Evolutionary conservation across 2,113 vertebrate genomes (phyloP).

Genomic region (Synchiropus splendidus): DNA sequence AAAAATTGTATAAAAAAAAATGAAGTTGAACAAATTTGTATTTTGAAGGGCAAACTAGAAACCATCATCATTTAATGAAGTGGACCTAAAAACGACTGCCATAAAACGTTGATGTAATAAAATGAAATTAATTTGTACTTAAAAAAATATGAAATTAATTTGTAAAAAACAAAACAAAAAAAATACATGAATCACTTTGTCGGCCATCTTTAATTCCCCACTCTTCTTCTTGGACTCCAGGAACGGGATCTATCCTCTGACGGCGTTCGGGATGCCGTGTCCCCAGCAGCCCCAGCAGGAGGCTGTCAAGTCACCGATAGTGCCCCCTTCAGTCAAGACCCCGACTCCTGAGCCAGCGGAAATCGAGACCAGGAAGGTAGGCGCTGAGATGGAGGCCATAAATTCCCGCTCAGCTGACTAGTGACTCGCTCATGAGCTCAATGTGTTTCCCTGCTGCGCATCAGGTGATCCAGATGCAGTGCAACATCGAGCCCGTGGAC

Average conservation of each 20-base stretch:
- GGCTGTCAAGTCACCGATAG: constrained; percentile 86
- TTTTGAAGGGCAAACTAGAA: too few relatives aligned
- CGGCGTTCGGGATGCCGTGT: constrained; percentile 85
- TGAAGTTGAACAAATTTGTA: too few relatives aligned
- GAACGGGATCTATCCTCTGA: constrained; percentile 95
- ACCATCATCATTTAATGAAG: too few relatives aligned
- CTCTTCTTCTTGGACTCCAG: constrained; percentile 40
- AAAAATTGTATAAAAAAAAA: background rate
- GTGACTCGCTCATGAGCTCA: background rate
- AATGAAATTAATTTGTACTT: too few relatives aligned
- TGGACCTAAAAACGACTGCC: too few relatives aligned
- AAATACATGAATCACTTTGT: background rate
- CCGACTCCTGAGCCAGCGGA: constrained; percentile 94
- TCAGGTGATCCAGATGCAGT: constrained; percentile 97
- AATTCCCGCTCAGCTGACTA: background rate
- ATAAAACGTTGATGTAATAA: too few relatives aligned
- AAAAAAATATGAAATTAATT: too few relatives aligned
- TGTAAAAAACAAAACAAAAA: background rate
- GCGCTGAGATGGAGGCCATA: constrained; percentile 1
- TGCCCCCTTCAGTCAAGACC: constrained; percentile 89
- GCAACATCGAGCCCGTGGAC: constrained; percentile 94
- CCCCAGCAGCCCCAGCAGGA: constrained; percentile 95
- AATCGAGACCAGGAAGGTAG: constrained; percentile 92
- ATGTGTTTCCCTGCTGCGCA: background rate
- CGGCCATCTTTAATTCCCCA: background rate